phyloP scores from a whole-genome alignment of 1,140 invertebrate species.

The Stegodyphus mimosarum region DNA sequence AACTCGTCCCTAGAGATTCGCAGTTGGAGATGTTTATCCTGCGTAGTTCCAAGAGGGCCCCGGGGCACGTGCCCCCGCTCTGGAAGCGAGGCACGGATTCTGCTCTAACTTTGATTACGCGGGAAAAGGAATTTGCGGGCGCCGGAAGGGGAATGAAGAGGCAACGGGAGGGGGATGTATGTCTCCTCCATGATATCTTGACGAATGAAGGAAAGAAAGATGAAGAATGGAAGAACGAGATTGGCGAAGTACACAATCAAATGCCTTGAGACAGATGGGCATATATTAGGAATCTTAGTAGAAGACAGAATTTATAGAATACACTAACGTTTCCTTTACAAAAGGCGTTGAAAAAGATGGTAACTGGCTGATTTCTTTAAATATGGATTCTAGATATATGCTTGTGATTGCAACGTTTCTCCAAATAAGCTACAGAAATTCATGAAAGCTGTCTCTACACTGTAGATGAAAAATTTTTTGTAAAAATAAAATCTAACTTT shows the following conservation, averaged over 20 bases:
- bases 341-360: no score
- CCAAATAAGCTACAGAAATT: no score
- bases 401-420: no score
- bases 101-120: conserved; percentile 34
- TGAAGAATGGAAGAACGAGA: neutral
- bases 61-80: neutral
- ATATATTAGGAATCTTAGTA: neutral
- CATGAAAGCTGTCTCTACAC: no score
- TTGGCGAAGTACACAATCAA: neutral
- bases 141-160: neutral
- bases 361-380: no score
- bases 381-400: no score
- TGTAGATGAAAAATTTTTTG: no score
- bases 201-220: conserved; percentile 15
- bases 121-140: conserved; percentile 39
- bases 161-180: neutral
- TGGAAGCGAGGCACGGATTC: neutral
- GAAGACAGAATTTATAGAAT: no score
- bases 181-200: conserved; percentile 19
- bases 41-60: conserved; percentile 23
- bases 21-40: conserved; percentile 32
- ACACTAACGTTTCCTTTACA: no score
- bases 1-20: conserved; percentile 35
- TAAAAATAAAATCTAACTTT: no score
- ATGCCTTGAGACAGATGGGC: neutral